phyloP scores from a whole-genome alignment of 2,888 invertebrate species.

The Apodemia duryi region DNA sequence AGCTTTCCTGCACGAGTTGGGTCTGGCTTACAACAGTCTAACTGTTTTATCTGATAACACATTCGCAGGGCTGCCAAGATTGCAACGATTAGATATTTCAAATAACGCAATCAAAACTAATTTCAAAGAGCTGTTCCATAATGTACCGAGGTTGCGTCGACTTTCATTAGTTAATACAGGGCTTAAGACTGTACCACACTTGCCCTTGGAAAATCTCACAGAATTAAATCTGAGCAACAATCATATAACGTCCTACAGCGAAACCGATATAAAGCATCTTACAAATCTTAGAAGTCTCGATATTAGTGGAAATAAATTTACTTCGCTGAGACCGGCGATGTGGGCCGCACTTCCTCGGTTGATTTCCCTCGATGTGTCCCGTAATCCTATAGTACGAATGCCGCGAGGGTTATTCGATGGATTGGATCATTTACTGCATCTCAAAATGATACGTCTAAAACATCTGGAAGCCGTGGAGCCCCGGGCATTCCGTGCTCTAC shows the following conservation, averaged over 20 bases:
- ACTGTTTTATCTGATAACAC: slow-evolving; percentile 90
- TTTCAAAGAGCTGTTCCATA: slow-evolving; percentile 88
- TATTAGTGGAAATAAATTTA: slow-evolving; percentile 84
- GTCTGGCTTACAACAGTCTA: slow-evolving; percentile 85
- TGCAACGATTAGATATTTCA: slow-evolving; percentile 86
- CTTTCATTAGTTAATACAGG: slow-evolving; percentile 84
- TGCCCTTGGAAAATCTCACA: slow-evolving; percentile 82
- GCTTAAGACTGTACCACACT: slow-evolving; percentile 82
- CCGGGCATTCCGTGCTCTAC: slow-evolving; percentile 82
- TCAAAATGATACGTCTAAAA: slow-evolving; percentile 83
- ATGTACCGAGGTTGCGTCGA: slow-evolving; percentile 84
- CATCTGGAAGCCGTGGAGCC: slow-evolving; percentile 84
- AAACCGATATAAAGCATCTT: slow-evolving; percentile 82
- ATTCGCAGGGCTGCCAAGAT: slow-evolving; percentile 84
- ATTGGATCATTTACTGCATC: slow-evolving; percentile 82
- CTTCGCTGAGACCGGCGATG: slow-evolving; percentile 82
- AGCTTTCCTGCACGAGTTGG: slow-evolving; percentile 84
- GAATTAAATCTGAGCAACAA: slow-evolving; percentile 87
- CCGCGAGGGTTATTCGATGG: slow-evolving; percentile 82
- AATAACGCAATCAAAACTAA: slow-evolving; percentile 87
- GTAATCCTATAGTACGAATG: slow-evolving; percentile 87
- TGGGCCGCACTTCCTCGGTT: slow-evolving; percentile 83
- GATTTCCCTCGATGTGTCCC: slow-evolving; percentile 85
- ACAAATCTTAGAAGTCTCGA: slow-evolving; percentile 82
- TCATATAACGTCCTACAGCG: slow-evolving; percentile 81